Evolutionary conservation across 2,797 vertebrate genomes (phyloP).

Genomic region (Scomberomorus guttatus): DNA sequence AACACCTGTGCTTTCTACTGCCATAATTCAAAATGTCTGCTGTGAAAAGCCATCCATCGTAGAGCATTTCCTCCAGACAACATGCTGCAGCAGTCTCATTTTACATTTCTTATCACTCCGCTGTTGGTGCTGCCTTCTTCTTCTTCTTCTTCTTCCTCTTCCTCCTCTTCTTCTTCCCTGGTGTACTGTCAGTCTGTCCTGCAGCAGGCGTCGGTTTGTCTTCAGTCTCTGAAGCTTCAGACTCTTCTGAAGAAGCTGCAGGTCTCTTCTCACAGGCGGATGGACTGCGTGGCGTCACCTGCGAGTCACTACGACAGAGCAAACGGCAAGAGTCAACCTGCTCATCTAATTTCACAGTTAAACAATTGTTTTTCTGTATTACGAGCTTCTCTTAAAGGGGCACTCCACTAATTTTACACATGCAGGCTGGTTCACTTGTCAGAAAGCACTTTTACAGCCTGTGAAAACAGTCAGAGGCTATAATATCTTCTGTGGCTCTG

Average conservation of each 20-base stretch:
- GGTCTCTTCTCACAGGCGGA: constrained; percentile 33
- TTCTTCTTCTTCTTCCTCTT: constrained; percentile 66
- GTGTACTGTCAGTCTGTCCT: constrained; percentile 12
- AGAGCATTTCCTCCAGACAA: background rate
- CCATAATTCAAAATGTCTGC: background rate
- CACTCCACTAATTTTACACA: too few species aligned
- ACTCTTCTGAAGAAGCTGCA: constrained; percentile 42
- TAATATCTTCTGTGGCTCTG: too few species aligned
- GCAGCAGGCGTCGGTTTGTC: constrained; percentile 26
- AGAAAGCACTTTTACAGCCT: too few species aligned
- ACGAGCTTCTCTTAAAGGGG: too few species aligned
- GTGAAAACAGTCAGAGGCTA: too few species aligned
- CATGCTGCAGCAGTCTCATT: constrained; percentile 13
- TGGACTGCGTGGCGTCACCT: background rate
- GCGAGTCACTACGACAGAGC: constrained; percentile 33
- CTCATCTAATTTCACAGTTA: background rate
- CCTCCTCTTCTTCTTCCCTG: constrained; percentile 64
- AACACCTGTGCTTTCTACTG: background rate
- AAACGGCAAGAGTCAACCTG: constrained; percentile 1
- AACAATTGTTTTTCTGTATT: background rate
- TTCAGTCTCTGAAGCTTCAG: constrained; percentile 47
- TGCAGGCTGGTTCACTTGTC: too few species aligned
- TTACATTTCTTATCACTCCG: constrained; percentile 31
- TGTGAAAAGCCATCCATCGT: background rate
- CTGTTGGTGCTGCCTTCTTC: constrained; percentile 41